Evolutionary conservation across 2,113 vertebrate species (phyloP).

Genomic region (Triplophysa dalaica): DNA sequence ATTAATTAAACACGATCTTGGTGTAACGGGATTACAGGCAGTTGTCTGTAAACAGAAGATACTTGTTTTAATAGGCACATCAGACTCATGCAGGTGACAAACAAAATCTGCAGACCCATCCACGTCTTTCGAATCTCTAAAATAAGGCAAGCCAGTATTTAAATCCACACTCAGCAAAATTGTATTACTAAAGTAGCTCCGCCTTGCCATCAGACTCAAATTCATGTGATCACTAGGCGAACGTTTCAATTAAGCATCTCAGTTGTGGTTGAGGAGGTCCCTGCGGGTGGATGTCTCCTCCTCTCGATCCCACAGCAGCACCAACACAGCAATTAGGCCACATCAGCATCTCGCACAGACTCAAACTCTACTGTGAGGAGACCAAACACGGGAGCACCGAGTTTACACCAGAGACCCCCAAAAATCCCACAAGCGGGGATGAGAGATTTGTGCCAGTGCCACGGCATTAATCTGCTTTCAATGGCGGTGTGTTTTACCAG

Average conservation of each 20-base stretch:
- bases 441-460: not conserved
- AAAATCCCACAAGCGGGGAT: constrained; percentile 15
- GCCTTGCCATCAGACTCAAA: not conserved
- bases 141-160: not conserved
- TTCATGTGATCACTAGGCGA: constrained; percentile 4
- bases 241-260: constrained; percentile 51
- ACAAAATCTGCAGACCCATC: not conserved
- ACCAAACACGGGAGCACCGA: constrained; percentile 1
- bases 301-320: constrained; percentile 45
- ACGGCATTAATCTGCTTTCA: not conserved
- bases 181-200: not conserved
- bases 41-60: constrained; percentile 51
- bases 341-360: constrained; percentile 49
- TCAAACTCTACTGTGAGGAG: constrained; percentile 20
- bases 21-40: constrained; percentile 62
- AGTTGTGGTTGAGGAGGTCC: constrained; percentile 28
- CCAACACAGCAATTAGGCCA: constrained; percentile 56
- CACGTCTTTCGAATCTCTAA: not conserved
- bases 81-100: not conserved
- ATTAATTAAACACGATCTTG: constrained; percentile 66
- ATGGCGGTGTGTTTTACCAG: not conserved
- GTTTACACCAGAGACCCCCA: constrained; percentile 19
- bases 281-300: constrained; percentile 19
- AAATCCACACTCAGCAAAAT: not conserved
- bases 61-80: constrained; percentile 2